phyloP scores from a whole-genome alignment of 2,113 vertebrate genomes.

The Oryzias curvinotus region DNA sequence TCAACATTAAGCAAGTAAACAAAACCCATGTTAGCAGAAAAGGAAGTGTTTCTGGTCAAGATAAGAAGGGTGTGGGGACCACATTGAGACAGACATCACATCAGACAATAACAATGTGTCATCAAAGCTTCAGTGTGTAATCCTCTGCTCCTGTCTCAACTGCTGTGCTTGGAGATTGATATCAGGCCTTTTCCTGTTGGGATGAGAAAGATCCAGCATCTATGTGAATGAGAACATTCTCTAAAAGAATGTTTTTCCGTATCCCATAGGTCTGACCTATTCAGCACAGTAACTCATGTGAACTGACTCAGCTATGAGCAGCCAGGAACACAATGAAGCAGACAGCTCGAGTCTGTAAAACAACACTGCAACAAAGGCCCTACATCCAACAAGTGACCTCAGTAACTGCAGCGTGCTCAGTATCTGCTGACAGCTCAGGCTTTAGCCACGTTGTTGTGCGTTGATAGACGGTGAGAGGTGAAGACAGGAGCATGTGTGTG shows the following conservation, averaged over 20 bases:
- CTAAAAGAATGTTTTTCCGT: constrained; percentile 67
- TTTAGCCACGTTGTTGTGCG: constrained; percentile 30
- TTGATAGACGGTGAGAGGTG: constrained; percentile 33
- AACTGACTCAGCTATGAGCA: constrained; percentile 57
- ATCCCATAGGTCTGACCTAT: constrained; percentile 48
- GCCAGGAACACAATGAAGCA: constrained; percentile 56
- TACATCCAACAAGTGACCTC: constrained; percentile 63
- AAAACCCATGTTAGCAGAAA: not conserved
- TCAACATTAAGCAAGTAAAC: not conserved
- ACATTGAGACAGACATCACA: constrained; percentile 9
- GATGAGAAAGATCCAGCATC: constrained; percentile 43
- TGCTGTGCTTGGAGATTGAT: constrained; percentile 64
- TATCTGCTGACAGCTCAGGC: constrained; percentile 70
- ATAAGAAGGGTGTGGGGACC: constrained; percentile 1
- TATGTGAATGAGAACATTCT: constrained; percentile 43
- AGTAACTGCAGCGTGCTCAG: constrained; percentile 68
- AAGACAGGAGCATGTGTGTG: constrained; percentile 15
- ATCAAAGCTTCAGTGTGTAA: constrained; percentile 25
- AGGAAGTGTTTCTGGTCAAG: constrained; percentile 1
- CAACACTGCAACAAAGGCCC: constrained; percentile 68
- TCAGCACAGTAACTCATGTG: constrained; percentile 69
- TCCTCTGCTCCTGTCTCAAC: constrained; percentile 45
- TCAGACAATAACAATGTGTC: constrained; percentile 16
- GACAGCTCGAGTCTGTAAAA: constrained; percentile 62
- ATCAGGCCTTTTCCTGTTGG: constrained; percentile 67